Conservation (phyloP, 1,140 invertebrate genomes). For the Neodiprion virginianus region DNA sequence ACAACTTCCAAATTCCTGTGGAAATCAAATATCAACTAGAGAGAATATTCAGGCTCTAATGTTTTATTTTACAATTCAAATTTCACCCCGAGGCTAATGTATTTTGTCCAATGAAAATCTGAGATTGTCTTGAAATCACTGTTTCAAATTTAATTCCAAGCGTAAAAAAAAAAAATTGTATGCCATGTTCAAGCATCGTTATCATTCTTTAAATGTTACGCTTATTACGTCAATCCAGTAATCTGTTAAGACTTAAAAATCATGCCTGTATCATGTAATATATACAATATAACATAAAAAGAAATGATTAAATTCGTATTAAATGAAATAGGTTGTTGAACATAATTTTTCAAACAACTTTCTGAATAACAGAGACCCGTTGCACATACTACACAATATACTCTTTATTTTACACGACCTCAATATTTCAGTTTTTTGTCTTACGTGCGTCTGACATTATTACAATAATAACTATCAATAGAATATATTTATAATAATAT, state of each 20-base stretch:
- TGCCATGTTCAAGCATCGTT: background rate
- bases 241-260: conserved; percentile 3
- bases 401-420: conserved; percentile 54
- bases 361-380: conserved; percentile 3
- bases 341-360: background rate
- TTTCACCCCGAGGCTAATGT: too few relatives aligned
- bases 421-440: conserved; percentile 43
- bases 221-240: conserved; percentile 10
- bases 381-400: conserved; percentile 48
- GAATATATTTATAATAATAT: conserved; percentile 57
- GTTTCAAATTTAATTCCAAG: background rate
- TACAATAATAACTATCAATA: conserved; percentile 50
- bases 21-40: too few relatives aligned
- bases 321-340: background rate
- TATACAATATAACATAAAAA: background rate
- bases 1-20: too few relatives aligned
- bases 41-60: too few relatives aligned
- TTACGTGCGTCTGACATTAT: conserved; percentile 39
- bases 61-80: too few relatives aligned
- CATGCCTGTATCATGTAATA: background rate
- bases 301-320: conserved; percentile 1
- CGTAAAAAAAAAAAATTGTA: background rate
- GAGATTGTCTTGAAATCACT: background rate
- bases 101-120: too few relatives aligned
- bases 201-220: conserved; percentile 12